These are phyloP conservation scores for Chaetophractus vellerosus DNA, from an alignment of 2,797 vertebrate species.

Conservation along the genomic window DNA sequence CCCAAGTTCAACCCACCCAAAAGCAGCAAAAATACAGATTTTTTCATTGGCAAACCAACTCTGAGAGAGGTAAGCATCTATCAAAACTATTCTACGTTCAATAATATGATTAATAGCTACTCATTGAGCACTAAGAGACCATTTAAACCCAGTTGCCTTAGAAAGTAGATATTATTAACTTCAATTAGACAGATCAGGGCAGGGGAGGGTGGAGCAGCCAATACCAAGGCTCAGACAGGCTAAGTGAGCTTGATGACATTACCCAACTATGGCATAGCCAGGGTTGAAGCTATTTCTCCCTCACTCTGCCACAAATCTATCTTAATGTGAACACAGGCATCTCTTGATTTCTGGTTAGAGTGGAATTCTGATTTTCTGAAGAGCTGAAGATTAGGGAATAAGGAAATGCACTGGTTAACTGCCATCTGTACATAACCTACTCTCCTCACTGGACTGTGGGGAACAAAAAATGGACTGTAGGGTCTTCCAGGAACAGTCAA, in stretches of 20 bases:
- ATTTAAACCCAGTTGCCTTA: not conserved
- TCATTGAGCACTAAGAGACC: not conserved
- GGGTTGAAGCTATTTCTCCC: not conserved
- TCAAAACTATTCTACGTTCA: not conserved
- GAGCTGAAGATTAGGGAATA: not conserved
- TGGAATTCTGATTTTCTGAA: not conserved
- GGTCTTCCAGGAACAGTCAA: not conserved
- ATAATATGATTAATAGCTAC: not conserved
- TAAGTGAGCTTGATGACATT: not conserved
- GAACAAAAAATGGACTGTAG: not conserved
- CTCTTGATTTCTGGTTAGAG: not conserved
- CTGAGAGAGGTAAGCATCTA: constrained; percentile 95
- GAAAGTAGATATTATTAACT: not conserved
- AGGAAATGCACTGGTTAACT: not conserved
- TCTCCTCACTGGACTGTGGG: not conserved
- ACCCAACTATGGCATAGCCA: not conserved
- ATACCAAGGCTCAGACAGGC: not conserved
- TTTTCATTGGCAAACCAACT: constrained; percentile 99
- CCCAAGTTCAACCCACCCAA: constrained; percentile 97
- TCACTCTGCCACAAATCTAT: not conserved
- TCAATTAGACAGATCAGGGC: not conserved
- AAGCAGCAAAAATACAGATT: constrained; percentile 99
- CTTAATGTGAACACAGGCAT: not conserved
- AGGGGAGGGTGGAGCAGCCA: not conserved
- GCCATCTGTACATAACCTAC: not conserved